Evolutionary conservation across 2,113 vertebrate species (phyloP).

Genomic region (Saccopteryx leptura): DNA sequence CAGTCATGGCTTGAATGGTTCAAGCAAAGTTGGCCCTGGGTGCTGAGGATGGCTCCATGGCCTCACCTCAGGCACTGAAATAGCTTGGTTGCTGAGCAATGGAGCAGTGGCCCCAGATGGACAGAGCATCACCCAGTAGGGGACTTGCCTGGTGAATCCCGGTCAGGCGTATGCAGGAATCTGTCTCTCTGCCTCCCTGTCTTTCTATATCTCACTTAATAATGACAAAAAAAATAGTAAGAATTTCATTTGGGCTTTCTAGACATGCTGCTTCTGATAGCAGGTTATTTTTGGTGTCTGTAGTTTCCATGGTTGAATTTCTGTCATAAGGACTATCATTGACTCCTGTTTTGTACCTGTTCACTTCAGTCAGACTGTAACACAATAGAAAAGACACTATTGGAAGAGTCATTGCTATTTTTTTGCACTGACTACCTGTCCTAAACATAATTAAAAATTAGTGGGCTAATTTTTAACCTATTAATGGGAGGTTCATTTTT

Average conservation of each 20-base stretch:
- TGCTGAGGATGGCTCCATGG: no score
- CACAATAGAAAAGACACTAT: not conserved
- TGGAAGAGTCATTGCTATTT: not conserved
- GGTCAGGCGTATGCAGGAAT: no score
- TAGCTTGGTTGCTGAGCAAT: no score
- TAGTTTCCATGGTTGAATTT: not conserved
- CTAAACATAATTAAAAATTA: slow-evolving; percentile 22
- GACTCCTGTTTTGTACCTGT: not conserved
- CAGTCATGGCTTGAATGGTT: no score
- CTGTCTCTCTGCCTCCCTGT: no score
- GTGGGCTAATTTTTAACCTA: not conserved
- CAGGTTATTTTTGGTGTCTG: not conserved
- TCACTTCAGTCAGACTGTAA: not conserved
- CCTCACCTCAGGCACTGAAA: no score
- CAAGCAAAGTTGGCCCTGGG: no score
- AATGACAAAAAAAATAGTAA: no score
- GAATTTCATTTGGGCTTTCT: not conserved
- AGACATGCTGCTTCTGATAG: not conserved
- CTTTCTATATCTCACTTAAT: no score
- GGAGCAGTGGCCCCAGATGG: no score
- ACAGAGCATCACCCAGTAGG: no score
- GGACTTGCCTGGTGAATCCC: no score
- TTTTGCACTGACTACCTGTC: not conserved
- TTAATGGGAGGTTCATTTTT: not conserved
- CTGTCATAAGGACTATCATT: not conserved